Evolutionary conservation across 1,140 invertebrate species (phyloP).

Genomic region (Lamellibrachia luymesi): DNA sequence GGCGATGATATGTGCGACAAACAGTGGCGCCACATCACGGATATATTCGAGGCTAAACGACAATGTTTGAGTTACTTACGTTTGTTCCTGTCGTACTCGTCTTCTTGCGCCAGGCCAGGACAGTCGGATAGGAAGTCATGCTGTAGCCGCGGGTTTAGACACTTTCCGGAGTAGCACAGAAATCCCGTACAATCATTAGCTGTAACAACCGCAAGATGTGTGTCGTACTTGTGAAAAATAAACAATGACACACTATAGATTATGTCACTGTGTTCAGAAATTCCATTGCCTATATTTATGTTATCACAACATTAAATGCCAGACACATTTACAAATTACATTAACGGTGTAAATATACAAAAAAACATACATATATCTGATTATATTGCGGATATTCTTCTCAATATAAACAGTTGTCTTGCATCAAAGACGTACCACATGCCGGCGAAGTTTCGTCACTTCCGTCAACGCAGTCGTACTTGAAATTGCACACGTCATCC

Average conservation of each 20-base stretch:
- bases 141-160: neutral
- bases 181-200: conserved; percentile 11
- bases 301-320: no score
- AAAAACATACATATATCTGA: no score
- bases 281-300: no score
- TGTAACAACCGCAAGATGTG: neutral
- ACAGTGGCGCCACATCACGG: no score
- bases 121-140: conserved; percentile 6
- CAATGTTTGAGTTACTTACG: neutral
- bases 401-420: no score
- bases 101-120: conserved; percentile 16
- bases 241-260: no score
- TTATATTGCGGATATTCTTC: no score
- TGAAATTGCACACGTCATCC: conserved; percentile 19
- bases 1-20: neutral
- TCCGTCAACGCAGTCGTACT: conserved; percentile 21
- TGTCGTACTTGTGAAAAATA: no score
- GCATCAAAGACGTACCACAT: neutral
- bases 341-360: no score
- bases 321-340: no score
- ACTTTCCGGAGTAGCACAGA: conserved; percentile 20
- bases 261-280: no score
- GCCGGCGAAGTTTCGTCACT: neutral
- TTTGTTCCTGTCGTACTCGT: neutral
- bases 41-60: no score